Conservation (phyloP, 2,888 invertebrate genomes). For the Troides helena region DNA sequence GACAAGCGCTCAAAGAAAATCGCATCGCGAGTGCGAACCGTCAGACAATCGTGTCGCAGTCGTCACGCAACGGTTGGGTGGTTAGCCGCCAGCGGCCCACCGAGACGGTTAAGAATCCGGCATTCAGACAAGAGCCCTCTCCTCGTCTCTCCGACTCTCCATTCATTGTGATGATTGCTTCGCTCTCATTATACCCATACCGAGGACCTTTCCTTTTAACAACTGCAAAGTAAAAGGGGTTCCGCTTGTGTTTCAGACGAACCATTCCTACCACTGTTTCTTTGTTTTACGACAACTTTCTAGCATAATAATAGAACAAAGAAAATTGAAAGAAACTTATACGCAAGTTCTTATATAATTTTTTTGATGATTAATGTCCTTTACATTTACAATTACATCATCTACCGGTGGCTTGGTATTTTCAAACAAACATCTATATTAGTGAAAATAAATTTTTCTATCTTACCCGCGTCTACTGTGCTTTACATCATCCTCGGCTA, state of each 20-base stretch:
- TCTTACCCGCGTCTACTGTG: no score
- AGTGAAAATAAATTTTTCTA: no score
- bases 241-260: conserved; percentile 24
- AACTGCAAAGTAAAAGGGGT: conserved; percentile 27
- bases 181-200: conserved; percentile 62
- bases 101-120: conserved; percentile 43
- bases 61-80: conserved; percentile 7
- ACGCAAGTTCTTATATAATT: background rate
- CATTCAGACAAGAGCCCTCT: conserved; percentile 59
- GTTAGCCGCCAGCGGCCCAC: conserved; percentile 32
- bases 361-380: background rate
- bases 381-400: no score
- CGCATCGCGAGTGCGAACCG: background rate
- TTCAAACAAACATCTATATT: no score
- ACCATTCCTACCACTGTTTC: conserved; percentile 7
- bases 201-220: conserved; percentile 36
- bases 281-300: background rate
- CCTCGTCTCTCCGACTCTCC: conserved; percentile 47
- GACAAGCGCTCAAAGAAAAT: conserved; percentile 9
- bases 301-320: conserved; percentile 1
- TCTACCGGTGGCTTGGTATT: no score
- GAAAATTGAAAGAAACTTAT: background rate
- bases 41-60: conserved; percentile 7
- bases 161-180: conserved; percentile 77
- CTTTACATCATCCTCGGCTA: no score